Percentiles rank a stretch among this genome's conserved stretches.
Conservation (phyloP, 2,888 invertebrate species). For the Lacanobia wlatinum region DNA sequence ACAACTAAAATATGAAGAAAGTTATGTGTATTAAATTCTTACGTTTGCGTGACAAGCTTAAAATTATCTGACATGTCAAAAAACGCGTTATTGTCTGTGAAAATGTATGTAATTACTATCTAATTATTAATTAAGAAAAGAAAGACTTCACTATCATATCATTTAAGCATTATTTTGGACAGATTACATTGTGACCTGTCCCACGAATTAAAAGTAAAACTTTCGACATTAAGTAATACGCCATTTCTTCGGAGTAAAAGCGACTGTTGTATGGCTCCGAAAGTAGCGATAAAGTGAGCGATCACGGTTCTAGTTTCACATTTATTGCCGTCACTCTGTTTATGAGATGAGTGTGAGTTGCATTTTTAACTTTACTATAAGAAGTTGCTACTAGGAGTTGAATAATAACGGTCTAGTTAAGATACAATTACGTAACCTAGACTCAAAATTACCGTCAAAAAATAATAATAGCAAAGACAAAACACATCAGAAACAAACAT, state of each 20-base stretch:
- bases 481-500: too few relatives aligned
- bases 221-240: slow-evolving; percentile 53
- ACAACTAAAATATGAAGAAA: slow-evolving; percentile 5
- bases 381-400: background rate
- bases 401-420: background rate
- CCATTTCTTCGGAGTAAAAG: slow-evolving; percentile 54
- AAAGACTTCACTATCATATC: slow-evolving; percentile 32
- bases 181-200: slow-evolving; percentile 49
- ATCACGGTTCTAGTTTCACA: slow-evolving; percentile 27
- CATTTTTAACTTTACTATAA: slow-evolving; percentile 2
- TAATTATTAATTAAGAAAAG: slow-evolving; percentile 50
- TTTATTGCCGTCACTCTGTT: slow-evolving; percentile 33
- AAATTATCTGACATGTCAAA: slow-evolving; percentile 32
- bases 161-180: slow-evolving; percentile 30
- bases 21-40: background rate
- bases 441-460: background rate
- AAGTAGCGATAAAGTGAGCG: slow-evolving; percentile 28
- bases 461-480: too few relatives aligned
- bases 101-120: slow-evolving; percentile 20
- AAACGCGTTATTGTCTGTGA: slow-evolving; percentile 13
- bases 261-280: slow-evolving; percentile 11
- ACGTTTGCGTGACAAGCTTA: slow-evolving; percentile 21
- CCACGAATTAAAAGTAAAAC: slow-evolving; percentile 56
- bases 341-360: slow-evolving; percentile 34
- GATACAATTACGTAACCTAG: background rate